Percentiles rank a stretch among this genome's conserved stretches.
These are phyloP conservation scores for sheep (Ovis aries) DNA, from an alignment of 2,113 vertebrate genomes.

Conservation along the genomic window DNA sequence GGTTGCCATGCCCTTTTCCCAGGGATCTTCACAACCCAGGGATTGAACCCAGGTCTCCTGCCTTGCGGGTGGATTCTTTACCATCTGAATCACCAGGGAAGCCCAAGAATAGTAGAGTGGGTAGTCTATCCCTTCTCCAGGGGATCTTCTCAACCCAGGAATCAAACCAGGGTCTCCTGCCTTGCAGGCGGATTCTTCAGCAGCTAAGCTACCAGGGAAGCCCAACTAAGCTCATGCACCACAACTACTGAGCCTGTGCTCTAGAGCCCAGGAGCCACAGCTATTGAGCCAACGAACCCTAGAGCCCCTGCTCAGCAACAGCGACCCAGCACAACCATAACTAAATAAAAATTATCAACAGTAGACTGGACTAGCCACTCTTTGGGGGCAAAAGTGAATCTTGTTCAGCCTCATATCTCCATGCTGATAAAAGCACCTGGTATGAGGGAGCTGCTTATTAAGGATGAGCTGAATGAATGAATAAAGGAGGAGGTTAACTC, in stretches of 20 bases:
- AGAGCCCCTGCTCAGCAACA: neutral
- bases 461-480: neutral
- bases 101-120: neutral
- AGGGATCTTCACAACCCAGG: neutral
- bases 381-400: neutral
- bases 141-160: neutral
- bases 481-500: neutral
- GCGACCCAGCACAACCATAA: neutral
- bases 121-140: neutral
- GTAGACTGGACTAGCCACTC: neutral
- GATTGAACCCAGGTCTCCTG: neutral
- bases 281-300: neutral
- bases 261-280: neutral
- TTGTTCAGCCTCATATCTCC: neutral
- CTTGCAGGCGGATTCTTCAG: neutral
- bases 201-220: neutral
- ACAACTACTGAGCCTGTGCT: neutral
- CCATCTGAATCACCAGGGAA: neutral
- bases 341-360: neutral
- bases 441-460: neutral
- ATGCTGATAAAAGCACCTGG: neutral
- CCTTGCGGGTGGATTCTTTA: neutral
- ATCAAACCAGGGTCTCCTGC: neutral
- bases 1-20: neutral
- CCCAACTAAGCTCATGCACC: accelerated